Percentiles rank a stretch among this genome's conserved stretches.
Evolutionary conservation across 2,888 invertebrate genomes (phyloP).

Genomic region (Tachina grossa): DNA sequence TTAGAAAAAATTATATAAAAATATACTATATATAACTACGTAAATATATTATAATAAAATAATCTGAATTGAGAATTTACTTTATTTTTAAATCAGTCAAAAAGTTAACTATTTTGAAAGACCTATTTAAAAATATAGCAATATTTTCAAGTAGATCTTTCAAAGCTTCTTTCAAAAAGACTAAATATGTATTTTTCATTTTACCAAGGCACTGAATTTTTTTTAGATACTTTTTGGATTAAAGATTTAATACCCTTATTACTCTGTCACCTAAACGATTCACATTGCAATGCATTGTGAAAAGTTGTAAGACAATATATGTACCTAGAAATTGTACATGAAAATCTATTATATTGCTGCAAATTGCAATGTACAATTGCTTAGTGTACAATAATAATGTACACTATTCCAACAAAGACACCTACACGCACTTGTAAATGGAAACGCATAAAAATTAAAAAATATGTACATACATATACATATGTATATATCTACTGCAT

Average conservation of each 20-base stretch:
- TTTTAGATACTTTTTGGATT: background rate
- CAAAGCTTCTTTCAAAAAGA: too few species aligned
- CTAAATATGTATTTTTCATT: too few species aligned
- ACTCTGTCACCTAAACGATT: background rate
- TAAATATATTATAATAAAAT: too few species aligned
- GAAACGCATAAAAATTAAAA: constrained; percentile 32
- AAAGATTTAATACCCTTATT: background rate
- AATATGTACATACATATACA: background rate
- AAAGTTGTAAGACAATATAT: constrained; percentile 36
- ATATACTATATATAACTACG: too few species aligned
- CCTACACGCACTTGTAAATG: background rate
- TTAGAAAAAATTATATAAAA: too few species aligned
- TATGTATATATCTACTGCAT: background rate
- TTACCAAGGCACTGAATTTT: background rate
- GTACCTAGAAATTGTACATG: constrained; percentile 35
- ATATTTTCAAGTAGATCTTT: too few species aligned
- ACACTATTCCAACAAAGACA: constrained; percentile 14
- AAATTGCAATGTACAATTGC: constrained; percentile 48
- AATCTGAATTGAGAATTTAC: too few species aligned
- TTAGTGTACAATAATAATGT: constrained; percentile 26
- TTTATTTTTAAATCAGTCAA: too few species aligned
- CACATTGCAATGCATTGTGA: background rate
- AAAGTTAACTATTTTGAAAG: too few species aligned
- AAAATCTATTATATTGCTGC: constrained; percentile 40
- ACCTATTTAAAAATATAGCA: too few species aligned